These are phyloP conservation scores for Atta colombica DNA, from an alignment of 1,140 invertebrate genomes.

Conservation along the genomic window DNA sequence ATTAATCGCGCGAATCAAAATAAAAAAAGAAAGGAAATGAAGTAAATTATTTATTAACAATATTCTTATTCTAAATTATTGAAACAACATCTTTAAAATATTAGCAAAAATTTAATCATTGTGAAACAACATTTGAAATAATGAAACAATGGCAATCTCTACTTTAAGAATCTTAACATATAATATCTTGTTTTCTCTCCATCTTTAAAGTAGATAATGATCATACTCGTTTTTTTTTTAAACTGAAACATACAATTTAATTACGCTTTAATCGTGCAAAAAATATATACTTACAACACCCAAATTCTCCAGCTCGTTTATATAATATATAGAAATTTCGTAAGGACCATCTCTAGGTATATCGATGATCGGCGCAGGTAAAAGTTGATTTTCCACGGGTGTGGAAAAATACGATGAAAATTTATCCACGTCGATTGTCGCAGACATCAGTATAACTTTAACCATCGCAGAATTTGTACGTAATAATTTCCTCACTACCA, in stretches of 20 bases:
- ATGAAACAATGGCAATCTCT: background rate
- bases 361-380: constrained; percentile 88
- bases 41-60: background rate
- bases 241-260: background rate
- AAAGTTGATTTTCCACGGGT: constrained; percentile 83
- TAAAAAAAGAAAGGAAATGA: constrained; percentile 43
- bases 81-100: background rate
- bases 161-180: constrained; percentile 30
- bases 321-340: constrained; percentile 89
- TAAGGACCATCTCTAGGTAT: constrained; percentile 87
- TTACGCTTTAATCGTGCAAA: background rate
- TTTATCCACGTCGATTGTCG: constrained; percentile 92
- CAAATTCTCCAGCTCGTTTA: constrained; percentile 88
- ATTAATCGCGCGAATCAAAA: background rate
- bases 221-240: background rate
- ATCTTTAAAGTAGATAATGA: background rate
- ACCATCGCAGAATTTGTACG: constrained; percentile 90
- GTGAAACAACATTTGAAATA: background rate
- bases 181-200: background rate
- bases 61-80: background rate
- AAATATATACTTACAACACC: constrained; percentile 79
- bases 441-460: constrained; percentile 95
- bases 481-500: constrained; percentile 94
- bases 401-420: constrained; percentile 93
- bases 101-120: constrained; percentile 31